Evolutionary conservation across 2,797 vertebrate species (phyloP).

Genomic region (Stomatorhinus walkeri): DNA sequence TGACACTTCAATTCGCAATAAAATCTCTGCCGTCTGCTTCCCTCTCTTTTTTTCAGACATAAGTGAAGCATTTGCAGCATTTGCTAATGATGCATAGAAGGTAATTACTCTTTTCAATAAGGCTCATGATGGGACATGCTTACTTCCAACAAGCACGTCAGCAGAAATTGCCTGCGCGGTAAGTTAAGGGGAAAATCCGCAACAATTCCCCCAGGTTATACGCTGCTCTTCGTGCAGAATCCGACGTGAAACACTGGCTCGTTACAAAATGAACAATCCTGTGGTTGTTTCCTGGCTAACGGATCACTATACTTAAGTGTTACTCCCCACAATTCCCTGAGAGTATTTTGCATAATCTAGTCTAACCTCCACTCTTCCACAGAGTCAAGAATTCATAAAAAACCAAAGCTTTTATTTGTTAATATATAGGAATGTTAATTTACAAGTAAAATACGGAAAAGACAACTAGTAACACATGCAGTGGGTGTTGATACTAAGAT

Average conservation of each 20-base stretch:
- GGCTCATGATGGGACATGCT: background rate
- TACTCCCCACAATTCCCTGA: background rate
- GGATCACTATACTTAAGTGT: background rate
- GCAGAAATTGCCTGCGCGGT: background rate
- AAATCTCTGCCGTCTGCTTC: background rate
- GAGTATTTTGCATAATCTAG: conserved; percentile 11
- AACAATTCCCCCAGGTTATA: background rate
- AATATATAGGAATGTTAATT: background rate
- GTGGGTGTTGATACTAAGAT: background rate
- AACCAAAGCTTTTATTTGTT: background rate
- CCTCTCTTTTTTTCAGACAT: background rate
- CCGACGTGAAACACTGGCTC: background rate
- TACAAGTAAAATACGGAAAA: background rate
- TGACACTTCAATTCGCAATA: background rate
- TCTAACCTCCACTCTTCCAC: background rate
- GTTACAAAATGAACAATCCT: background rate
- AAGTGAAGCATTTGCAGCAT: conserved; percentile 5
- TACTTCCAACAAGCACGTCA: background rate
- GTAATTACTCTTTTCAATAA: conserved; percentile 9
- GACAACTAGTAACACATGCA: conserved; percentile 11
- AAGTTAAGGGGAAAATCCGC: background rate
- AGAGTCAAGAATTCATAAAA: background rate
- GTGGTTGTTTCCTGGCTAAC: background rate
- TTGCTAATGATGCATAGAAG: background rate
- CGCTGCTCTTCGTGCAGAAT: background rate